These are phyloP conservation scores for Yponomeuta evonymella DNA, from an alignment of 2,888 invertebrate species.

Conservation along the genomic window DNA sequence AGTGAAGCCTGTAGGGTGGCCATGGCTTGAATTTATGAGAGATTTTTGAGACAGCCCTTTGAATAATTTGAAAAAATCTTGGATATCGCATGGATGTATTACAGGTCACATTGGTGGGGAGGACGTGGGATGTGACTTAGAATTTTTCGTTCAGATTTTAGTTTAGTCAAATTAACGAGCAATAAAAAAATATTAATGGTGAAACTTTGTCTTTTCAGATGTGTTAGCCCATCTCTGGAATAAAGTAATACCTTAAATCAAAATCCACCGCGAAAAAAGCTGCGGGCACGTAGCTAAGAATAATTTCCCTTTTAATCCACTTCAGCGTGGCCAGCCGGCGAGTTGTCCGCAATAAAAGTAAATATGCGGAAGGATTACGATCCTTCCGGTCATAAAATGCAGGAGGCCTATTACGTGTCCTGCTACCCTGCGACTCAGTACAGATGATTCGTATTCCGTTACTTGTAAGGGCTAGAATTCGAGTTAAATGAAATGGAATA, in stretches of 20 bases:
- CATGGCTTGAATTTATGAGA: background rate
- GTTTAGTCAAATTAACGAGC: too few relatives aligned
- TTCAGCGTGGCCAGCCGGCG: conserved; percentile 17
- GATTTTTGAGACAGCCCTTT: background rate
- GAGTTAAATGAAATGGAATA: background rate
- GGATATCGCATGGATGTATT: too few relatives aligned
- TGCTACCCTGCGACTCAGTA: background rate
- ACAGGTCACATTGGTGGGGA: too few relatives aligned
- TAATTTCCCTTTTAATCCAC: background rate
- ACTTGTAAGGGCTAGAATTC: background rate
- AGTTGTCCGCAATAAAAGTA: conserved; percentile 42
- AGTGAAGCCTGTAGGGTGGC: background rate
- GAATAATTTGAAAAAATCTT: too few relatives aligned
- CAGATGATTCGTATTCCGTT: background rate
- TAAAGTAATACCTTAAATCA: too few relatives aligned
- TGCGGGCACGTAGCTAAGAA: too few relatives aligned
- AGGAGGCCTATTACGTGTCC: background rate
- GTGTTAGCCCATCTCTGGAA: too few relatives aligned
- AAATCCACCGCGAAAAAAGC: too few relatives aligned
- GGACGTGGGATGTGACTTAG: too few relatives aligned
- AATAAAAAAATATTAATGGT: too few relatives aligned
- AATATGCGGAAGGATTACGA: conserved; percentile 37
- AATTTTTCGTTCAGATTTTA: too few relatives aligned
- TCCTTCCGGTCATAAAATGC: conserved; percentile 25
- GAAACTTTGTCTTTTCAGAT: too few relatives aligned